Percentiles rank a stretch among this genome's conserved stretches.
Conservation (phyloP, 2,113 vertebrate genomes). For the Capreolus pygargus region DNA sequence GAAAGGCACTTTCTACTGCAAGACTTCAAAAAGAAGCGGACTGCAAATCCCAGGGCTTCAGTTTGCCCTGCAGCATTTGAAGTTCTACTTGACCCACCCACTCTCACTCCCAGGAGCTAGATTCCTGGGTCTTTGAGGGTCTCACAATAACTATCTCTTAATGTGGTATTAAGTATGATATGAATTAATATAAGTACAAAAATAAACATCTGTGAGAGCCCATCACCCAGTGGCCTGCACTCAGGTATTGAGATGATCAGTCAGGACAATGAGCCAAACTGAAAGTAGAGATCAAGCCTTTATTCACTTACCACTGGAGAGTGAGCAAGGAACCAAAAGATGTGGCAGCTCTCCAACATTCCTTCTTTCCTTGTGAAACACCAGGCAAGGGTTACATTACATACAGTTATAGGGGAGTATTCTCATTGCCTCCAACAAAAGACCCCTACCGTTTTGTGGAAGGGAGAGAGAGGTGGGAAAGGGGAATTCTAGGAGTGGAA, state of each 20-base stretch:
- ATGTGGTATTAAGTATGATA: neutral
- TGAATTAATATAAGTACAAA: neutral
- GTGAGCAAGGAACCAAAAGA: neutral
- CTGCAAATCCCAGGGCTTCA: neutral
- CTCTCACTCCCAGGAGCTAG: neutral
- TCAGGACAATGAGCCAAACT: neutral
- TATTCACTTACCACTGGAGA: neutral
- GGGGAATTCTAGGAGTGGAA: neutral
- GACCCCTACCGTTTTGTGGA: neutral
- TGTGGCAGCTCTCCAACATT: rapidly evolving
- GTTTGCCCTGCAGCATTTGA: neutral
- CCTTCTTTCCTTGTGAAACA: neutral
- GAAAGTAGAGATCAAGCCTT: neutral
- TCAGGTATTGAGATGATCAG: neutral
- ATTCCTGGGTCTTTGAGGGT: neutral
- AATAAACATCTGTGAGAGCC: neutral
- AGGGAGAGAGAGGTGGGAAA: neutral
- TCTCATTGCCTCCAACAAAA: neutral
- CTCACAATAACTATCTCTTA: neutral
- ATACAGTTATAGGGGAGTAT: neutral
- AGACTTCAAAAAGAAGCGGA: neutral
- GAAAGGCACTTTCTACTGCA: neutral
- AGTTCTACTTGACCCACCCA: neutral
- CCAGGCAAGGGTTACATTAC: neutral
- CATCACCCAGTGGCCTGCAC: neutral